A percentile compares a stretch with the other conserved stretches of the same genome.
Evolutionary conservation across 1,140 invertebrate species (phyloP).

Genomic region (Harlomillsia oculata): DNA sequence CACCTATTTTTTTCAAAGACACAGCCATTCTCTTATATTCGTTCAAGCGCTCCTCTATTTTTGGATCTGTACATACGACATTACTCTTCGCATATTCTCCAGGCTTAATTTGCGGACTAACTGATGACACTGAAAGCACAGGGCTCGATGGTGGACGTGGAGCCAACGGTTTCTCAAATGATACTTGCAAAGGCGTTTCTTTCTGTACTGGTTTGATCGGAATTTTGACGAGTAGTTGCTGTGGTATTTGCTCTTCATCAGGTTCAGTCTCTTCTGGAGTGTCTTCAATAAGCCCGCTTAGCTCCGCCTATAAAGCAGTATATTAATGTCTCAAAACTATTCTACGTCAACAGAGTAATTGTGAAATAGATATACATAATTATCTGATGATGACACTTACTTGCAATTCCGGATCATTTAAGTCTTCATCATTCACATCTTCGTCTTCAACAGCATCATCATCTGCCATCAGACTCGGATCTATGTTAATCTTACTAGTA

Average conservation of each 20-base stretch:
- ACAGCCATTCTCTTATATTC: conserved; percentile 25
- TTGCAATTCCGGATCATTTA: conserved; percentile 66
- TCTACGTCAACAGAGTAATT: conserved; percentile 36
- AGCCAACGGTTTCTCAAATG: too few species aligned
- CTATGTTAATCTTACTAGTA: background rate
- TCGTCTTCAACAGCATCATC: conserved; percentile 63
- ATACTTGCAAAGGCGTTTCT: too few species aligned
- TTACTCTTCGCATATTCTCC: too few species aligned
- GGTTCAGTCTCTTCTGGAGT: background rate
- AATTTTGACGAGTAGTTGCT: background rate
- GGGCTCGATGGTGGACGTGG: background rate
- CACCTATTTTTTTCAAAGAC: conserved; percentile 17
- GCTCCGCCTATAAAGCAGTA: conserved; percentile 36
- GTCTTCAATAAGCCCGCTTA: conserved; percentile 36
- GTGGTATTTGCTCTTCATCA: background rate
- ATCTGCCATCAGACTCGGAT: background rate
- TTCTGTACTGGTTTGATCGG: background rate
- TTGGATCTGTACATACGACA: background rate
- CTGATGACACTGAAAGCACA: too few species aligned
- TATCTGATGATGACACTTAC: conserved; percentile 37
- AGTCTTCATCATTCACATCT: conserved; percentile 48
- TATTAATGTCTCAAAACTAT: conserved; percentile 55
- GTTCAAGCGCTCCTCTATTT: conserved; percentile 6
- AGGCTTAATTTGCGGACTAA: too few species aligned
- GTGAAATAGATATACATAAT: background rate